phyloP scores from a whole-genome alignment of 2,797 vertebrate species.

The Trachurus trachurus region DNA sequence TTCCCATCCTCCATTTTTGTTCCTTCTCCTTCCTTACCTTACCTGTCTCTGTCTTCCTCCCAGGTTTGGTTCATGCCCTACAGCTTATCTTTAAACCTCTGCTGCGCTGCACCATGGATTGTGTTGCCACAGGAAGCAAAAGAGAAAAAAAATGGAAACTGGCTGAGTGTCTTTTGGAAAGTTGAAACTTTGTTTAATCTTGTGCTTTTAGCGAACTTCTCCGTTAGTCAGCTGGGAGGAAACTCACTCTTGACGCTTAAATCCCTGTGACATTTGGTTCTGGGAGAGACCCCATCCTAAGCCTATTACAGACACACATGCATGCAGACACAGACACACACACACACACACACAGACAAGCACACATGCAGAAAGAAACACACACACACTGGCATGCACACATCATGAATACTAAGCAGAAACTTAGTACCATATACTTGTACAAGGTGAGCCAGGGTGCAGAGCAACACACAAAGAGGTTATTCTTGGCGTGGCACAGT shows the following conservation, averaged over 20 bases:
- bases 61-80: slow-evolving; percentile 72
- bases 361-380: not conserved
- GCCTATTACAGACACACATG: slow-evolving; percentile 58
- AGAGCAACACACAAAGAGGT: slow-evolving; percentile 72
- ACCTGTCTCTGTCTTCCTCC: slow-evolving; percentile 10
- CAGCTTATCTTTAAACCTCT: slow-evolving; percentile 76
- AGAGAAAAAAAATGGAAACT: slow-evolving; percentile 54
- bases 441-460: slow-evolving; percentile 78
- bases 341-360: slow-evolving; percentile 17
- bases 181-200: slow-evolving; percentile 80
- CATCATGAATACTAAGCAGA: slow-evolving; percentile 72
- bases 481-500: slow-evolving; percentile 73
- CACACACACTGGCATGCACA: slow-evolving; percentile 50
- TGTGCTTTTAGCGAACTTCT: slow-evolving; percentile 79
- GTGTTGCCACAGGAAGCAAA: slow-evolving; percentile 69
- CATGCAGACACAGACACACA: slow-evolving; percentile 41
- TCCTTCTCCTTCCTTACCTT: slow-evolving; percentile 16
- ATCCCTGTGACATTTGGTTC: slow-evolving; percentile 81
- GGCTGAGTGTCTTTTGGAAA: slow-evolving; percentile 70
- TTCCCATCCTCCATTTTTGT: slow-evolving; percentile 3
- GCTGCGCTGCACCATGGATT: slow-evolving; percentile 47
- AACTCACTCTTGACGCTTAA: slow-evolving; percentile 73
- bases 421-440: slow-evolving; percentile 55
- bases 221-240: slow-evolving; percentile 73
- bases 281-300: slow-evolving; percentile 69